Evolutionary conservation across 2,888 invertebrate species (phyloP).

Genomic region (Polyploca ridens): DNA sequence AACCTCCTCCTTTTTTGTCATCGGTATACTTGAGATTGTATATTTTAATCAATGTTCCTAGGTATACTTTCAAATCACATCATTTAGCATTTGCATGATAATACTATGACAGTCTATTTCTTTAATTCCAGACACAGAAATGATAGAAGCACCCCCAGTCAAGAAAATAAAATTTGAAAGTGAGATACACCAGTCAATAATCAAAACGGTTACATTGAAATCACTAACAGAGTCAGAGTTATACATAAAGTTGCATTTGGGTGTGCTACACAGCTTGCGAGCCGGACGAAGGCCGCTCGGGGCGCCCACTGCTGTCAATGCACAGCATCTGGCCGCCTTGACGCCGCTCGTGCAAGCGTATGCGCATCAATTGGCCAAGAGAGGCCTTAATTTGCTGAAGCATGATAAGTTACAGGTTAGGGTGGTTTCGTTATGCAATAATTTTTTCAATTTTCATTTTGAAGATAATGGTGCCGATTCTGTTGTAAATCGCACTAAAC

Average conservation of each 20-base stretch:
- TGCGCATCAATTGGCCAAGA: constrained; percentile 61
- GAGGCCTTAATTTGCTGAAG: constrained; percentile 62
- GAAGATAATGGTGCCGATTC: too few species aligned
- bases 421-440: too few species aligned
- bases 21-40: too few species aligned
- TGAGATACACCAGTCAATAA: constrained; percentile 48
- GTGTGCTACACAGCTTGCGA: constrained; percentile 86
- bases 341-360: constrained; percentile 74
- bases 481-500: too few species aligned
- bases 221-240: constrained; percentile 65
- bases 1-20: too few species aligned
- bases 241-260: constrained; percentile 88
- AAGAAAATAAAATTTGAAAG: constrained; percentile 76
- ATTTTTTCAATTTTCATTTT: too few species aligned
- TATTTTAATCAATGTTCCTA: too few species aligned
- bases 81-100: too few species aligned
- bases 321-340: constrained; percentile 84
- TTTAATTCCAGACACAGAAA: constrained; percentile 63
- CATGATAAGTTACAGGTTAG: constrained; percentile 73
- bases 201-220: constrained; percentile 52
- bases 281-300: constrained; percentile 76
- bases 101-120: neutral
- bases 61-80: too few species aligned
- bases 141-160: constrained; percentile 61
- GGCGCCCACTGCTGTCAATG: constrained; percentile 86